Base-by-base conservation (phyloP, 2,797 vertebrate species). In the Cottoperca gobio region DNA sequence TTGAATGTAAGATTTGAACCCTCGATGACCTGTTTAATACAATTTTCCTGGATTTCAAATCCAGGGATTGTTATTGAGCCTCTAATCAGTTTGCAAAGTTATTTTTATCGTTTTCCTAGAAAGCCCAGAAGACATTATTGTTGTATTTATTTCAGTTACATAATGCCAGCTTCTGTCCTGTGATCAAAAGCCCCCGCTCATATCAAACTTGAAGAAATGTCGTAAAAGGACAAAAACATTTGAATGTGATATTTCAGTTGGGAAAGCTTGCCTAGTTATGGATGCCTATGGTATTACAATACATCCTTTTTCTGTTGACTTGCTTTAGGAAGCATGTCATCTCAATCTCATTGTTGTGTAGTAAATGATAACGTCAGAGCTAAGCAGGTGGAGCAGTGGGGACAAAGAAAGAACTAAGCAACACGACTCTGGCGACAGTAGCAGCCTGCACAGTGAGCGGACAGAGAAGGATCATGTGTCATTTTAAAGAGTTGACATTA, bases 401-500 rank as follows among this genome's bases (percentile, higher is more conserved):
- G 28, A n/a, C 39, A 42, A 40, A 59, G 17, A 39, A 4, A 46
- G 7, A 72, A 59, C 45, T 42, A 55, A 70, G 64, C 42, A 60
- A 16, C 48, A 31, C 10, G 35, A 48, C 24, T 43, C 21, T 37
- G 23, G 42, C 61, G 37, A 55, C 35, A 40, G 43, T 0, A 66
- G 26, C 53, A 71, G 35, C 55, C 60, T 54, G 55, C 26, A 62
- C 64, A 60, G 11, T 11, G 35, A 71, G 48, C 45, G 62, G 42
- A 24, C 43, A 37, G 61, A 45, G 33, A 46, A 37, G 21, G 37
- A 46, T 66, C 50, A 46, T 50, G 59, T 78, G 70, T 74, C n/a
- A 43, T 78, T 60, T 63, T 14, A 52, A 53, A 65, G 60, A 55
- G 28, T 55, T 64, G 58, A 52, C 42, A 49, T 64, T 33, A 9